Evolutionary conservation across 1,140 invertebrate species (phyloP).

Genomic region (Apis laboriosa): DNA sequence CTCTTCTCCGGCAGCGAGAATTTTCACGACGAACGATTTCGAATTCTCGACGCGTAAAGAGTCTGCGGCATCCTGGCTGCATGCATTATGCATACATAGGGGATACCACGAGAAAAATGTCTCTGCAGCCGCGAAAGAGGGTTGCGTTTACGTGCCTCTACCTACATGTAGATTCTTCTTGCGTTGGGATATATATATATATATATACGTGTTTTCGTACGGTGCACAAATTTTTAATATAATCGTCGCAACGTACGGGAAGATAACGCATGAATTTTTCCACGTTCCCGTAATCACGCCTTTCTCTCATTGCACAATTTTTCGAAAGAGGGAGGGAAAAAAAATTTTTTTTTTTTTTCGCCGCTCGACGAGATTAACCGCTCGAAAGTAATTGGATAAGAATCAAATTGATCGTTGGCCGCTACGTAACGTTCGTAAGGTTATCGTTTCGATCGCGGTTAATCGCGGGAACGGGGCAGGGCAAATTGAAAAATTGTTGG

Average conservation of each 20-base stretch:
- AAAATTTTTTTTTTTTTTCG: not conserved
- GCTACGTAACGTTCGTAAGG: not conserved
- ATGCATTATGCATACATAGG: conserved; percentile 66
- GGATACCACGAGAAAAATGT: conserved; percentile 61
- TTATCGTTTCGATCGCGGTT: conserved; percentile 2
- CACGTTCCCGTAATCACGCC: not conserved
- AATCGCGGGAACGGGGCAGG: not conserved
- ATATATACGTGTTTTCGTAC: not conserved
- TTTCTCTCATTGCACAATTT: not conserved
- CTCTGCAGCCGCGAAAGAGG: conserved; percentile 56
- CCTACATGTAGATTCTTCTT: not conserved
- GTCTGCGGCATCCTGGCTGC: conserved; percentile 46
- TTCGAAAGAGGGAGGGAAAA: too few relatives aligned
- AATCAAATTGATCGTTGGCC: conserved; percentile 14
- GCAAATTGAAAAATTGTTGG: conserved; percentile 17
- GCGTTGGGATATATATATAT: too few relatives aligned
- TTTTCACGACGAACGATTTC: conserved; percentile 63
- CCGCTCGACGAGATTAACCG: not conserved
- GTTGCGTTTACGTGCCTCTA: conserved; percentile 37
- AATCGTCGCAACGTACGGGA: not conserved
- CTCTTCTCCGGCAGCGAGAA: conserved; percentile 11
- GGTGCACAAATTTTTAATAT: conserved; percentile 32
- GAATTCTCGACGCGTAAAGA: conserved; percentile 67
- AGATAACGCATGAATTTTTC: not conserved
- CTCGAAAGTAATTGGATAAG: not conserved